Evolutionary conservation across 64 coral and sea anemone genomes (phyloP).

Genomic region (Acropora tenuis): DNA sequence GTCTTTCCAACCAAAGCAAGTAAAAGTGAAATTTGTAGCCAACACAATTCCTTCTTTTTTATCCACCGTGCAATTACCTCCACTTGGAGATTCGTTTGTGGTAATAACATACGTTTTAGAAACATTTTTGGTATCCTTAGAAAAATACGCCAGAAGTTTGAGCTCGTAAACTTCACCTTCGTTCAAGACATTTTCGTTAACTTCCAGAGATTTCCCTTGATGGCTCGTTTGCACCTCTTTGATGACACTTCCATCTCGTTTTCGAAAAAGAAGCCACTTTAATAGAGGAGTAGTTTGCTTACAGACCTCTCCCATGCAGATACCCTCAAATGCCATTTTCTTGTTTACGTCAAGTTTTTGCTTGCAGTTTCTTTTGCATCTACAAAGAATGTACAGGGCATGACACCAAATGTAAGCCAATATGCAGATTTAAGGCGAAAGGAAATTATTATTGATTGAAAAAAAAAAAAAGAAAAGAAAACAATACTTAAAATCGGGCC

Average conservation of each 20-base stretch:
- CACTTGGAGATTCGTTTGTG: constrained; percentile 49
- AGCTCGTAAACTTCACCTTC: not conserved
- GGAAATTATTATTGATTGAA: too few species aligned
- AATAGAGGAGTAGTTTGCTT: not conserved
- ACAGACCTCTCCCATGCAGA: not conserved
- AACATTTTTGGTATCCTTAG: not conserved
- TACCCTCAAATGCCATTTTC: constrained; percentile 4
- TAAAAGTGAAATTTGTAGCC: constrained; percentile 55
- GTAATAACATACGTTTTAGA: constrained; percentile 1
- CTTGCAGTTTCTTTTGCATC: constrained; percentile 45
- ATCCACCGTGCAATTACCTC: constrained; percentile 53
- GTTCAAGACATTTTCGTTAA: not conserved
- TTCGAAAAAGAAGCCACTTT: constrained; percentile 6
- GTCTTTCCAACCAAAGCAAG: constrained; percentile 56
- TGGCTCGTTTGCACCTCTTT: not conserved
- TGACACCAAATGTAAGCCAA: too few species aligned
- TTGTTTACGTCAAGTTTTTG: not conserved
- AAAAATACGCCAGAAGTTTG: not conserved
- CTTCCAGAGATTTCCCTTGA: not conserved
- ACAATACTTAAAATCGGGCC: not conserved
- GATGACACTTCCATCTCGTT: not conserved
- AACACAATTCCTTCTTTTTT: constrained; percentile 34
- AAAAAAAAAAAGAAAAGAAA: not conserved
- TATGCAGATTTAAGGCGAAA: too few species aligned
- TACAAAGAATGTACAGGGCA: not conserved